These are phyloP conservation scores for Rhinophrynus dorsalis DNA, from an alignment of 2,797 vertebrate genomes.

Conservation along the genomic window DNA sequence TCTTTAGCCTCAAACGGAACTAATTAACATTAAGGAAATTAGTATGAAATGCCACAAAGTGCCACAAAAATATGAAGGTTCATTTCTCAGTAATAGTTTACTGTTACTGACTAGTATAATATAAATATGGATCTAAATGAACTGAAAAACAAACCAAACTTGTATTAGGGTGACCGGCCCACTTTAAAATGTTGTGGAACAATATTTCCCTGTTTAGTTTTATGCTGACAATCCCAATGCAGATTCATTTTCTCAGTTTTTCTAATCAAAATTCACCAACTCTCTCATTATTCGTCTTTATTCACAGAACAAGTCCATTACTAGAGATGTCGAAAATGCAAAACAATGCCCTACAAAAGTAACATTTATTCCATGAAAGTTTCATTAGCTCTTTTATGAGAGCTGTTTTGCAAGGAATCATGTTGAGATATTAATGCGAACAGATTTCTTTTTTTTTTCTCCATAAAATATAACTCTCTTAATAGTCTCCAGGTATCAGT, in stretches of 20 bases:
- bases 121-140: no score
- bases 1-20: no score
- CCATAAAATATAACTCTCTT: slow-evolving; percentile 29
- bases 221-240: slow-evolving; percentile 42
- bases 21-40: no score
- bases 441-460: slow-evolving; percentile 4
- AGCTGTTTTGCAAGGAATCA: slow-evolving; percentile 23
- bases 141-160: no score
- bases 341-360: slow-evolving; percentile 41
- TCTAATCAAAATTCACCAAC: slow-evolving; percentile 46
- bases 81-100: no score
- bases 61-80: no score
- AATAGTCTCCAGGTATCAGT: slow-evolving; percentile 35
- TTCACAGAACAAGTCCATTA: slow-evolving; percentile 50
- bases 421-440: slow-evolving; percentile 37
- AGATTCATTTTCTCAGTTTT: slow-evolving; percentile 39
- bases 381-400: slow-evolving; percentile 30
- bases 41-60: no score
- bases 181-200: slow-evolving; percentile 33
- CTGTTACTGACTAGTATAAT: no score
- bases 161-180: no score
- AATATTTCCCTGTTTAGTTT: slow-evolving; percentile 52
- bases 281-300: slow-evolving; percentile 45
- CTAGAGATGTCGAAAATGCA: slow-evolving; percentile 49
- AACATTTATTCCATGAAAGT: slow-evolving; percentile 45